A percentile compares a stretch with the other conserved stretches of the same genome.
Conservation (phyloP, 2,888 invertebrate genomes). For the Odontomyia ornata region DNA sequence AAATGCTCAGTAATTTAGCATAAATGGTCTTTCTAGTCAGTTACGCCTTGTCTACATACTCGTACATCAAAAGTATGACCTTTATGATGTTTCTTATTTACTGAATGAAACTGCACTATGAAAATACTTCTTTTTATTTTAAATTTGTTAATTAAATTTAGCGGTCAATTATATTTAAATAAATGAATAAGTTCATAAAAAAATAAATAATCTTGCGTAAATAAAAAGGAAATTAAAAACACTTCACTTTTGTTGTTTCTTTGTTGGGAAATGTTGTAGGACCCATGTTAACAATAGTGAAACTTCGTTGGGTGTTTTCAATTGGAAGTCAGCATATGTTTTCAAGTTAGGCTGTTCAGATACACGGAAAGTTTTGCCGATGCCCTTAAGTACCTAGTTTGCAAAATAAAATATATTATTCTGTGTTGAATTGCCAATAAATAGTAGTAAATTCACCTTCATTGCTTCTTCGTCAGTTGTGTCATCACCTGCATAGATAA, state of each 20-base stretch:
- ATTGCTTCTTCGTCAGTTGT: conserved; percentile 91
- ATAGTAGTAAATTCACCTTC: conserved; percentile 69
- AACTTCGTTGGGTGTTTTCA: conserved; percentile 79
- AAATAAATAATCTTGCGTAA: conserved; percentile 32
- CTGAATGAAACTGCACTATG: no score
- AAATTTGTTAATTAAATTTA: no score
- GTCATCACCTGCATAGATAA: conserved; percentile 89
- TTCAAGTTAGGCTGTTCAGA: conserved; percentile 75
- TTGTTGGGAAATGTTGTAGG: conserved; percentile 61
- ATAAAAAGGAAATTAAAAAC: not conserved
- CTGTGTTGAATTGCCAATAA: conserved; percentile 7
- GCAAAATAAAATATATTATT: not conserved
- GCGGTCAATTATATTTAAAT: conserved; percentile 27
- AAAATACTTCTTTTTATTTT: no score
- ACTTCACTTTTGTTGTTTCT: conserved; percentile 55
- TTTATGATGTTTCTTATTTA: no score
- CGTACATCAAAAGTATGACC: no score
- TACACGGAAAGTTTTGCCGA: conserved; percentile 80
- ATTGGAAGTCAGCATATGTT: conserved; percentile 76
- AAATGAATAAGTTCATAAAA: conserved; percentile 34
- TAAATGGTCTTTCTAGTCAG: no score
- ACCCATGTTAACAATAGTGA: conserved; percentile 78
- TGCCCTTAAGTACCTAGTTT: conserved; percentile 71
- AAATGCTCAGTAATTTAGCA: no score
- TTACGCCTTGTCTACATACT: no score